A percentile compares a stretch with the other conserved stretches of the same genome.
These are phyloP conservation scores for Acrocyrtus sp. DNA, from an alignment of 2,888 invertebrate genomes.

Conservation along the genomic window DNA sequence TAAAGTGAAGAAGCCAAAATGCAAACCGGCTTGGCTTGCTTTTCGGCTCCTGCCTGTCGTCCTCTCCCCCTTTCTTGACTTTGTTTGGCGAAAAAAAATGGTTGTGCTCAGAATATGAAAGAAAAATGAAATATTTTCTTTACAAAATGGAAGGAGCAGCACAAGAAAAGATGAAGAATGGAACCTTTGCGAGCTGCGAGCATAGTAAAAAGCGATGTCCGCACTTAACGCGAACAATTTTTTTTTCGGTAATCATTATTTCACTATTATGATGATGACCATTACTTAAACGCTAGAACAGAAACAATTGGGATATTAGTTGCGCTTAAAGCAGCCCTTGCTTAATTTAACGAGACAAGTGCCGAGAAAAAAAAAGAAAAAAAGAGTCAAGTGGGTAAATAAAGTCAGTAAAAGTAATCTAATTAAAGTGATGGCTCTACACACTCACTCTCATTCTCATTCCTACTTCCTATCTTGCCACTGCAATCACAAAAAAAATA, in stretches of 20 bases:
- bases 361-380: constrained; percentile 8
- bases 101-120: constrained; percentile 1
- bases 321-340: neutral
- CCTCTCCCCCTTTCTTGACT: constrained; percentile 11
- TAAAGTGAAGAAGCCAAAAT: constrained; percentile 51
- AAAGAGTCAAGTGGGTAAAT: constrained; percentile 4
- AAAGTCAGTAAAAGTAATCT: constrained; percentile 34
- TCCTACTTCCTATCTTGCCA: no score
- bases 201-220: no score
- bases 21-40: constrained; percentile 46
- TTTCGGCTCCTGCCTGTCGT: constrained; percentile 36
- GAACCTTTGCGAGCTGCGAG: no score
- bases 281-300: constrained; percentile 31
- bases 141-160: no score
- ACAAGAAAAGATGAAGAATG: neutral
- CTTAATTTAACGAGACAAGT: constrained; percentile 36
- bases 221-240: neutral
- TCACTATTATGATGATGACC: constrained; percentile 16
- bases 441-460: constrained; percentile 7
- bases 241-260: neutral
- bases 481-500: no score
- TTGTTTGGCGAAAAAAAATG: constrained; percentile 19
- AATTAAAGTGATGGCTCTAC: constrained; percentile 37
- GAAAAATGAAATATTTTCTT: no score
- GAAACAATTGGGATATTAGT: neutral